A percentile compares a stretch with the other conserved stretches of the same genome.
Evolutionary conservation across 1,140 invertebrate genomes (phyloP).

Genomic region (Steinernema feltiae): DNA sequence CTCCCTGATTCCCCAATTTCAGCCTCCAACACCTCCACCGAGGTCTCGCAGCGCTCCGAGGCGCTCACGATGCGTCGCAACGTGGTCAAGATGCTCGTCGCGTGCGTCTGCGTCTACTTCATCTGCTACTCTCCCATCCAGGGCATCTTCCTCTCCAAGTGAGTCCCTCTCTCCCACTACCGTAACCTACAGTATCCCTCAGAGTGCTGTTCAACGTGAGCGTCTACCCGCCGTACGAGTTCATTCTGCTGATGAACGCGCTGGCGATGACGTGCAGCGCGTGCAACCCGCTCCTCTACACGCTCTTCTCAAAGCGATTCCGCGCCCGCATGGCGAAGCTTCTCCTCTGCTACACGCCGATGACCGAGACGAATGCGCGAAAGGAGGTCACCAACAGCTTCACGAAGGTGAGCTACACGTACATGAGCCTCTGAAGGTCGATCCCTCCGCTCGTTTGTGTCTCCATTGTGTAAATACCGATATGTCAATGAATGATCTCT

Average conservation of each 20-base stretch:
- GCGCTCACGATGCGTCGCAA: slow-evolving; percentile 45
- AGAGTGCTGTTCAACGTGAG: slow-evolving; percentile 40
- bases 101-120: slow-evolving; percentile 56
- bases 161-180: slow-evolving; percentile 17
- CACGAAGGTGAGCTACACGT: slow-evolving; percentile 18
- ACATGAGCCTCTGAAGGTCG: background rate
- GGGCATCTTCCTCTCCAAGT: slow-evolving; percentile 54
- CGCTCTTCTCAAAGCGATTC: slow-evolving; percentile 53
- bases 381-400: slow-evolving; percentile 21
- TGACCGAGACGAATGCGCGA: background rate
- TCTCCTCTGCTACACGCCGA: background rate
- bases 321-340: slow-evolving; percentile 34
- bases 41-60: slow-evolving; percentile 31
- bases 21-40: slow-evolving; percentile 21
- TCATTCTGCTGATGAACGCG: slow-evolving; percentile 53
- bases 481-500: background rate
- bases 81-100: slow-evolving; percentile 56
- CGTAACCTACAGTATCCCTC: slow-evolving; percentile 17
- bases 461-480: background rate
- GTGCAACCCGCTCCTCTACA: slow-evolving; percentile 56
- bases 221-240: slow-evolving; percentile 46
- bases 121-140: slow-evolving; percentile 57
- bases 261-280: slow-evolving; percentile 52
- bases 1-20: background rate
- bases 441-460: background rate